phyloP scores from a whole-genome alignment of 1,140 invertebrate species.

The Stratiolaelaps scimitus region DNA sequence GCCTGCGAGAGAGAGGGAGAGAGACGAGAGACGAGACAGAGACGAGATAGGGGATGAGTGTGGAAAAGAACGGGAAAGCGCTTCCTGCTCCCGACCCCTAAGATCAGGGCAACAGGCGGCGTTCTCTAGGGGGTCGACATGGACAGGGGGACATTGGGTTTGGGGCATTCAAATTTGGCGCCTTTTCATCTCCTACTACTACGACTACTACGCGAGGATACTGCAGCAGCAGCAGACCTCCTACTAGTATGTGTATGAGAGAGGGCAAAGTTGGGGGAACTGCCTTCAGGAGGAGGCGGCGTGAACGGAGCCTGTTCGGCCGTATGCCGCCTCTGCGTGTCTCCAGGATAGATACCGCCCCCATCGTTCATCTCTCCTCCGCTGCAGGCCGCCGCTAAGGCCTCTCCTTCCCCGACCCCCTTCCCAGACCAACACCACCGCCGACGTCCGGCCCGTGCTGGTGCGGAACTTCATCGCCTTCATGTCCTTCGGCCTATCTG shows the following conservation, averaged over 20 bases:
- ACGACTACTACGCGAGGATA: background rate
- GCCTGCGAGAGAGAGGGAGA: background rate
- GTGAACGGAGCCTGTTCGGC: background rate
- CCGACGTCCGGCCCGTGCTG: no score
- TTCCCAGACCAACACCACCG: no score
- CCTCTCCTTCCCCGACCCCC: no score
- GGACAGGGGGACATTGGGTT: no score
- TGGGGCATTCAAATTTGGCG: constrained; percentile 17
- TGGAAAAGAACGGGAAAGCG: constrained; percentile 3
- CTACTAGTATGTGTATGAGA: background rate
- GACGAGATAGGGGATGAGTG: background rate
- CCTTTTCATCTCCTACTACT: constrained; percentile 26
- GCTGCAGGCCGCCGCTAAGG: no score
- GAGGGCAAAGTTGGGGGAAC: background rate
- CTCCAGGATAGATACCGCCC: no score
- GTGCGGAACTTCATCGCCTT: no score
- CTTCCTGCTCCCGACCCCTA: background rate
- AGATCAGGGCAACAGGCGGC: no score
- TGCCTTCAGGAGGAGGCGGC: background rate
- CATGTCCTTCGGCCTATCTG: no score
- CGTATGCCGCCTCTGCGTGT: background rate
- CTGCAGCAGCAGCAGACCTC: background rate
- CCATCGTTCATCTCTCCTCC: no score
- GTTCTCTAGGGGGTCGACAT: no score
- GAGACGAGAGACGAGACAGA: background rate